Evolutionary conservation across 2,113 vertebrate genomes (phyloP).

Genomic region (Boleophthalmus pectinirostris): DNA sequence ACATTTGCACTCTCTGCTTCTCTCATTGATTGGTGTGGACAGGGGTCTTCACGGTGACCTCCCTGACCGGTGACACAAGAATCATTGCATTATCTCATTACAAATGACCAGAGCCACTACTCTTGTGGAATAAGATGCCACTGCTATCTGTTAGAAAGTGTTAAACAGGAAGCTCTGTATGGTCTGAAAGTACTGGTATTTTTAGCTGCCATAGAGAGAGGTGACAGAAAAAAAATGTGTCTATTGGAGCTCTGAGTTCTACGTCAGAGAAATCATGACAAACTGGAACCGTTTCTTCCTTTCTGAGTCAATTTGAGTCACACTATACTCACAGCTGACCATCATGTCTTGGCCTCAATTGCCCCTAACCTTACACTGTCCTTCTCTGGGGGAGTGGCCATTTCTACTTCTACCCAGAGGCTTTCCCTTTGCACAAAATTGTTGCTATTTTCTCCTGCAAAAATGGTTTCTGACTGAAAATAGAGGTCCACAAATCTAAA

Average conservation of each 20-base stretch:
- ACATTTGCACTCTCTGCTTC: constrained; percentile 8
- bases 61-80: constrained; percentile 16
- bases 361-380: background rate
- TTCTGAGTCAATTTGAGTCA: background rate
- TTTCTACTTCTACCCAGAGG: background rate
- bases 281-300: background rate
- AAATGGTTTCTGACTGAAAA: background rate
- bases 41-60: constrained; percentile 39
- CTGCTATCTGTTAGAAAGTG: constrained; percentile 18
- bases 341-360: background rate
- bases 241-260: background rate
- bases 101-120: constrained; percentile 44
- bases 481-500: background rate
- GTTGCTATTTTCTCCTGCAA: background rate
- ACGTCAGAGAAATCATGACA: background rate
- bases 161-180: constrained; percentile 19
- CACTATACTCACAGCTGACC: background rate
- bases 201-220: constrained; percentile 14
- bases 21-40: constrained; percentile 44
- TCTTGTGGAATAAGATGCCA: constrained; percentile 25
- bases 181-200: constrained; percentile 28
- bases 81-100: constrained; percentile 42
- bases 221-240: constrained; percentile 19
- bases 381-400: background rate
- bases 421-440: background rate